phyloP scores from a whole-genome alignment of 2,888 invertebrate species.

The Mesoligia furuncula region DNA sequence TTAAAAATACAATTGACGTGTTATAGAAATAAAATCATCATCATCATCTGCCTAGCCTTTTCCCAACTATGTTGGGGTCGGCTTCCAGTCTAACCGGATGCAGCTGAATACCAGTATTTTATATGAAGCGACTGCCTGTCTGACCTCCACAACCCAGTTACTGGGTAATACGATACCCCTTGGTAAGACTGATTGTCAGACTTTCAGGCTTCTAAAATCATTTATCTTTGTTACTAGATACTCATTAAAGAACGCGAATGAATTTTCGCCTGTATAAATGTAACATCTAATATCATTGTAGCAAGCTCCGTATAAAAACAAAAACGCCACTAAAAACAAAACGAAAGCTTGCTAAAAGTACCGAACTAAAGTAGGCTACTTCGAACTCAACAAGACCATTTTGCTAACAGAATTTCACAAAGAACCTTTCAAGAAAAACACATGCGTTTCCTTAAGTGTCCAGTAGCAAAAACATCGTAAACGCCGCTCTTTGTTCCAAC shows the following conservation, averaged over 20 bases:
- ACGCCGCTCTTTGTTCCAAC: constrained; percentile 61
- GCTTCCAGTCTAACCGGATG: too few relatives aligned
- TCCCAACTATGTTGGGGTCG: too few relatives aligned
- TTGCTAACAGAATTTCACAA: constrained; percentile 60
- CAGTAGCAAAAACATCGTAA: constrained; percentile 60
- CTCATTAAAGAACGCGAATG: neutral
- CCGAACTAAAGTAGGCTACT: constrained; percentile 53
- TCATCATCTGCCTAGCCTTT: too few relatives aligned
- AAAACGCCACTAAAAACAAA: constrained; percentile 40
- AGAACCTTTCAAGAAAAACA: constrained; percentile 64
- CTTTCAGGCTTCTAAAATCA: too few relatives aligned
- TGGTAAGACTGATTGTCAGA: too few relatives aligned
- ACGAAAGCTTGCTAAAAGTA: constrained; percentile 43
- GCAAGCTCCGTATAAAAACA: constrained; percentile 24
- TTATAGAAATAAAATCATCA: too few relatives aligned
- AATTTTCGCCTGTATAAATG: neutral
- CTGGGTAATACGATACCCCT: too few relatives aligned
- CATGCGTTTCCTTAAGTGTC: constrained; percentile 56
- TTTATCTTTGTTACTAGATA: neutral
- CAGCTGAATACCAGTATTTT: too few relatives aligned
- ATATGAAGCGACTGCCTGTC: too few relatives aligned
- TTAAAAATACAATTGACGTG: too few relatives aligned
- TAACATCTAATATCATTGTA: constrained; percentile 36
- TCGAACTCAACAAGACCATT: constrained; percentile 56
- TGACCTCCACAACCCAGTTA: too few relatives aligned